A percentile compares a stretch with the other conserved stretches of the same genome.
phyloP scores from a whole-genome alignment of 2,888 invertebrate genomes.

The Patella pellucida region DNA sequence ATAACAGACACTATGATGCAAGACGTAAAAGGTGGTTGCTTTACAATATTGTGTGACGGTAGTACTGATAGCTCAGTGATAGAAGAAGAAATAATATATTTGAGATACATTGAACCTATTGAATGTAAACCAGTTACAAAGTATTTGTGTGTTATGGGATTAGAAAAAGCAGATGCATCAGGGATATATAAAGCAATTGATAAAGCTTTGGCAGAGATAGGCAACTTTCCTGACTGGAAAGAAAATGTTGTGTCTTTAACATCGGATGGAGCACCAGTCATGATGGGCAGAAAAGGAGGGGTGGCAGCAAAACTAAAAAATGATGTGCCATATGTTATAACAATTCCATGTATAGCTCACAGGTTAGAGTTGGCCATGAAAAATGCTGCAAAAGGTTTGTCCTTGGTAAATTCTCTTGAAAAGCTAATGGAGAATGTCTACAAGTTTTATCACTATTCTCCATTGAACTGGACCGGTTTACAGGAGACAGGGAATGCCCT shows the following conservation, averaged over 20 bases:
- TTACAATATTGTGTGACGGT: conserved; percentile 8
- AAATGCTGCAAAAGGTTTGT: not conserved
- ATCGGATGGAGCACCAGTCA: conserved; percentile 12
- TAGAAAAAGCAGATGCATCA: conserved; percentile 10
- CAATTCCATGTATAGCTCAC: conserved; percentile 11
- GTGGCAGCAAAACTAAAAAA: not conserved
- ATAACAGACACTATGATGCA: not conserved
- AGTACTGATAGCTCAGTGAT: conserved; percentile 7
- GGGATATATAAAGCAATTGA: conserved; percentile 7
- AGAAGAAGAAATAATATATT: conserved; percentile 11
- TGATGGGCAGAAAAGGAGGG: conserved; percentile 13
- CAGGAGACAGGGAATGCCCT: conserved; percentile 15
- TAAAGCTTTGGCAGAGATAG: conserved; percentile 9
- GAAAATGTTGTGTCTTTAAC: not conserved
- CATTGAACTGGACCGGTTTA: conserved; percentile 20
- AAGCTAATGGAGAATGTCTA: conserved; percentile 16
- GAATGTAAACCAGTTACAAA: conserved; percentile 9
- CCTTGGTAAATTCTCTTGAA: conserved; percentile 13
- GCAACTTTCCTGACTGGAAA: conserved; percentile 8
- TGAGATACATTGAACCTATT: conserved; percentile 7
- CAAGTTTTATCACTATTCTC: conserved; percentile 18
- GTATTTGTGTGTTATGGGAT: conserved; percentile 10
- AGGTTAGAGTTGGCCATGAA: not conserved
- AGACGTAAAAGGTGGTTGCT: conserved; percentile 4
- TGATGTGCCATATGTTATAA: conserved; percentile 5